Conservation (phyloP, 1,140 invertebrate species). For the Lamellibrachia luymesi region DNA sequence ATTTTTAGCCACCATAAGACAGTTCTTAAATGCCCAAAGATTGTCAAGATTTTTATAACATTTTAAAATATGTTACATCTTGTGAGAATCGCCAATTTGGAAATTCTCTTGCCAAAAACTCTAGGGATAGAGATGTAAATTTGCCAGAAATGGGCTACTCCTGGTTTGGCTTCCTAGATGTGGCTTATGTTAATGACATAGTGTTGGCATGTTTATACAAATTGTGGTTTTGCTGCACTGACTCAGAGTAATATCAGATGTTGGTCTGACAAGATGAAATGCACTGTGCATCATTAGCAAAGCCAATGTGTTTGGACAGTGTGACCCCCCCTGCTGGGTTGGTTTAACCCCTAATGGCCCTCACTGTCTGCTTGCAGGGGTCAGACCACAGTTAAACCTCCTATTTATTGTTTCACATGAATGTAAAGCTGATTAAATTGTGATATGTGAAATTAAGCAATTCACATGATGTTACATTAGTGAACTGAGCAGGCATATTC, state of each 20-base stretch:
- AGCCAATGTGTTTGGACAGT: neutral
- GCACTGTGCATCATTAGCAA: neutral
- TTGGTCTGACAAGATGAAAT: neutral
- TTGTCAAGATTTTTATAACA: neutral
- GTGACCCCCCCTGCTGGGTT: neutral
- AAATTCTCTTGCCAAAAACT: neutral
- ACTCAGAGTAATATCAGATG: neutral
- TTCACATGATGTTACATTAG: too few relatives aligned
- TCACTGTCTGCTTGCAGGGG: neutral
- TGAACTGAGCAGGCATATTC: too few relatives aligned
- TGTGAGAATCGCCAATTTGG: neutral
- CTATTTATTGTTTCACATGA: too few relatives aligned
- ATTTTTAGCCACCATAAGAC: neutral
- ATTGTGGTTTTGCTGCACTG: slow-evolving; percentile 4
- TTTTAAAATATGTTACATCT: neutral
- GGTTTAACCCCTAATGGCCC: neutral
- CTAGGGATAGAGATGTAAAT: neutral
- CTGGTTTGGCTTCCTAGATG: neutral
- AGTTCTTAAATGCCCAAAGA: neutral
- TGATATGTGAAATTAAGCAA: too few relatives aligned
- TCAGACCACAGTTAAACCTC: neutral
- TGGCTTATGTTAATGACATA: neutral
- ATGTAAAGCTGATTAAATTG: too few relatives aligned
- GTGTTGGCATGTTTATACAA: slow-evolving; percentile 5
- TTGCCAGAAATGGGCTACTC: neutral